Base-by-base conservation (phyloP, 2,888 invertebrate species). In the Fragum whitleyi region DNA sequence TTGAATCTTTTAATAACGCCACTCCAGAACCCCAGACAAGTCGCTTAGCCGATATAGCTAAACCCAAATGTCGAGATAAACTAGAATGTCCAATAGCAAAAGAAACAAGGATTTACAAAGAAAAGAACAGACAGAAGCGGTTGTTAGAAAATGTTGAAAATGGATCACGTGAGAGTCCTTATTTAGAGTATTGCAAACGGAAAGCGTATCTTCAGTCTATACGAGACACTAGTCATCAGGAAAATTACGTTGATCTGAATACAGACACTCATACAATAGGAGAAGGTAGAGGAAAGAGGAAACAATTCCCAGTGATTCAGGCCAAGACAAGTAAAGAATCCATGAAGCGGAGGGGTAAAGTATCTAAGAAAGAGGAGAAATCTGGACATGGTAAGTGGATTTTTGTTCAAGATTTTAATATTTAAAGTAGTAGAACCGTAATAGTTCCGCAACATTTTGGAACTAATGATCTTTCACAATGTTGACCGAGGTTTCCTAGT, bases 71-170 rank as follows among this genome's bases (percentile, higher is more conserved):
- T 23, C 67, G 71, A 26, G 71, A 76, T 19, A 65, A 53, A 26
- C 23, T 71, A 6, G 77, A 79, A 42, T 74, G 77, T 47, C 74
- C 79, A 3, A 57, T 79, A 2, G 36, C 67, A 19, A 70, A 65
- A 23, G 83, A 83, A 57, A 83, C 83, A 16, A 36, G 79, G 26
- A 83, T 79, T 36, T 79, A 83, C 29, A 72, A 55, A 28, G 71
- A 68, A 11, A 62, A 77, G 29, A 83, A 61, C 23, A 59, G 55
- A 26, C 42, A 39, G 21, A 73, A 51, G 51, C 26, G 28, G n/a
- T 11, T 65, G 0, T 23, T 51, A 11, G 19, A 29, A 16, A 51
- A 19, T 32, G 29, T n/a, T 2, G 73, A 55, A 19, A n/a, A 62
- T n/a, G 23, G 9, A 6, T n/a, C 6, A 23, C 5, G 26, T 1